Base-by-base conservation (phyloP, 2,888 invertebrate genomes). In the Girardia tigrina region DNA sequence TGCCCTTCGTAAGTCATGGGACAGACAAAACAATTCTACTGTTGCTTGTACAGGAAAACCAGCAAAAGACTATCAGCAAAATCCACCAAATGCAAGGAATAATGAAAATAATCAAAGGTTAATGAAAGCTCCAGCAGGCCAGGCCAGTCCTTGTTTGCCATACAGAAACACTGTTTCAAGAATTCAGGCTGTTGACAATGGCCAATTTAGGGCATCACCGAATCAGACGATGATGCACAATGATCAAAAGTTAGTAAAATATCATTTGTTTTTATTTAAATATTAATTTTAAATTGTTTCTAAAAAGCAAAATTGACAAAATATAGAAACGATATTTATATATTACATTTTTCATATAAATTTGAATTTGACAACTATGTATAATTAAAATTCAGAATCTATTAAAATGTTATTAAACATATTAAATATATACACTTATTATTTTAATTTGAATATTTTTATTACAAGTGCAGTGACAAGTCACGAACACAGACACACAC, bases 1-100 rank as follows among this genome's bases (percentile, higher is more conserved):
- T 85, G 93, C 94, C 29, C 87, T 97, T 78, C 89, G 94, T 81
- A 95, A 95, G 85, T 94, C 94, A 80, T 92, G 97, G 86, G 91
- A 94, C 16, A 36, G 36, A 36, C 36, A 36, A 36, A 36, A 36
- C 36, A 36, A 36, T 36, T 36, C 36, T 12, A 36, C 36, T 12
- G 36, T 36, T 36, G 36, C 36, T 8, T 36, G 36, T 36, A 36
- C 36, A 12, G 36, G 36, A 36, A 36, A 36, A 36, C 36, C 36
- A 36, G 8, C 36, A 12, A 36, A 36, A 16, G 36, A 36, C 16
- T 36, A 36, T 16, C 36, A 36, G 16, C 36, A 36, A 36, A 36
- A 36, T 36, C 36, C 8, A 36, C 8, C 36, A 12, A 8, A 36
- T 12, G 8, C 36, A 12, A 36, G 36, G 16, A 36, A 36, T 36